Conservation (phyloP, 2,888 invertebrate genomes). For the Epirrhoe alternata region DNA sequence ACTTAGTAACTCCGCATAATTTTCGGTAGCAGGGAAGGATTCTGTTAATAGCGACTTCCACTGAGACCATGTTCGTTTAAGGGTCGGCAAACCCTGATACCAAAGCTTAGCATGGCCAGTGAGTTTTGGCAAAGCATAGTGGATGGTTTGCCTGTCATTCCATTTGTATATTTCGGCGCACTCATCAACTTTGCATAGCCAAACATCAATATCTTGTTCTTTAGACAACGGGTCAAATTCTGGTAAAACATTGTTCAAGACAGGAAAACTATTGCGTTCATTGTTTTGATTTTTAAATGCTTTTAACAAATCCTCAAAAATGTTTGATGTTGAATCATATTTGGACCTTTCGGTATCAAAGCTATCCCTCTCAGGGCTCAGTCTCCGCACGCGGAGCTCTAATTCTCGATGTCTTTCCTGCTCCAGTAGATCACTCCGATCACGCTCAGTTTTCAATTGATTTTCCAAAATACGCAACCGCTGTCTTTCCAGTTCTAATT, state of each 20-base stretch:
- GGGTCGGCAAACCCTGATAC: constrained; percentile 40
- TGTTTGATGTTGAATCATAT: too few species aligned
- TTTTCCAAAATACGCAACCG: too few species aligned
- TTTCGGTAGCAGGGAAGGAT: constrained; percentile 27
- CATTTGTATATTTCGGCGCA: constrained; percentile 20
- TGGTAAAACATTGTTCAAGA: constrained; percentile 10
- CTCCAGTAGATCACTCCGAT: too few species aligned
- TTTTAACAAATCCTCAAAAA: too few species aligned
- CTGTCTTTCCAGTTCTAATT: too few species aligned
- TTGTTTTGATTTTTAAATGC: too few species aligned
- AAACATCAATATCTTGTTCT: constrained; percentile 17
- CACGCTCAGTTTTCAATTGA: too few species aligned
- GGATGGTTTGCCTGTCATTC: constrained; percentile 29
- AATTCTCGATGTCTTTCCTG: too few species aligned
- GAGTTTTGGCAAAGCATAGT: constrained; percentile 38
- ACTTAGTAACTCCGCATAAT: constrained; percentile 29
- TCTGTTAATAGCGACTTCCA: constrained; percentile 26
- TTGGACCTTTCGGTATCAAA: too few species aligned
- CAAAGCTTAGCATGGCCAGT: constrained; percentile 39
- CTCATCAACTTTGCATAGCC: constrained; percentile 23
- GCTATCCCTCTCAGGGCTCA: too few species aligned
- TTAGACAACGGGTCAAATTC: constrained; percentile 20
- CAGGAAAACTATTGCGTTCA: not conserved
- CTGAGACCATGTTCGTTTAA: constrained; percentile 23
- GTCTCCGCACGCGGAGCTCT: too few species aligned